These are phyloP conservation scores for Drosophila cardini DNA, from an alignment of 1,140 invertebrate species.

Conservation along the genomic window DNA sequence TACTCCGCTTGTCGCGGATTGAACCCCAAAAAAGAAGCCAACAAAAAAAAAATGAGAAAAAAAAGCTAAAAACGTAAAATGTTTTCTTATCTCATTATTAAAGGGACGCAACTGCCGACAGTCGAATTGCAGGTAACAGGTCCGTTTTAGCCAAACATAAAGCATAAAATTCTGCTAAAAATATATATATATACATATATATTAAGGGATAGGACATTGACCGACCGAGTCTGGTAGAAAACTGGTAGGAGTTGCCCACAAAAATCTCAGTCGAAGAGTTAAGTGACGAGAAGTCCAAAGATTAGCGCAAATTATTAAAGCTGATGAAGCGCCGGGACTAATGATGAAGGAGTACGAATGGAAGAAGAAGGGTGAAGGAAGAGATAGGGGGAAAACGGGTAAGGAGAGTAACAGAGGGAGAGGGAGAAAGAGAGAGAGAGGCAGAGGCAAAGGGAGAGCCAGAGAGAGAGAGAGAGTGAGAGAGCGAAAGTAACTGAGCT, in stretches of 20 bases:
- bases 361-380: background rate
- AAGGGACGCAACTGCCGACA: conserved; percentile 53
- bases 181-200: conserved; percentile 12
- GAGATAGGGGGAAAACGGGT: background rate
- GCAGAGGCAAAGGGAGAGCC: background rate
- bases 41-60: background rate
- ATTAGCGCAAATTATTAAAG: conserved; percentile 60
- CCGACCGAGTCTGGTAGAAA: conserved; percentile 18
- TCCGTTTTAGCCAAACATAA: conserved; percentile 49
- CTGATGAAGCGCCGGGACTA: conserved; percentile 45
- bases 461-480: background rate
- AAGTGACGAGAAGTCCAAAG: conserved; percentile 25
- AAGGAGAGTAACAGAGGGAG: background rate
- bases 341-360: too few relatives aligned
- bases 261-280: background rate
- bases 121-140: conserved; percentile 35
- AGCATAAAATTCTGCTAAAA: conserved; percentile 48
- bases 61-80: conserved; percentile 53
- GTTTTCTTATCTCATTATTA: conserved; percentile 74
- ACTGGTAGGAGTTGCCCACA: conserved; percentile 1
- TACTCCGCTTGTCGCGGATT: conserved; percentile 34
- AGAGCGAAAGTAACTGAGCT: background rate
- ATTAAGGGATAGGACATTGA: conserved; percentile 54
- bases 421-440: background rate
- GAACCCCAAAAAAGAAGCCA: background rate